Conservation (phyloP, 2,797 vertebrate species). For the Onychomys torridus region DNA sequence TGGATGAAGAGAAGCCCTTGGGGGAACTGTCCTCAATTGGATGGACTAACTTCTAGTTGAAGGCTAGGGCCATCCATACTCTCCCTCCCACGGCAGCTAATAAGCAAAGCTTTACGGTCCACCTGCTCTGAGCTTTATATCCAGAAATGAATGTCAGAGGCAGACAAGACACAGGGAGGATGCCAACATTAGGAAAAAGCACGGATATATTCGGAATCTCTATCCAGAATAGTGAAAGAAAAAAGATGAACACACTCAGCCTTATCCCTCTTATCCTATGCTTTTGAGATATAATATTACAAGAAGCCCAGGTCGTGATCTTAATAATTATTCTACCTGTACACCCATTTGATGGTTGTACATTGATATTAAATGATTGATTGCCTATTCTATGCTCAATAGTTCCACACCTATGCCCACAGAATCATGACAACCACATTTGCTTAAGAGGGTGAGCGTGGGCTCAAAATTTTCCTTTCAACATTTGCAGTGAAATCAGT, state of each 20-base stretch:
- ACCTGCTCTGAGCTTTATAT: not conserved
- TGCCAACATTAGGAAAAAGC: not conserved
- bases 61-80: not conserved
- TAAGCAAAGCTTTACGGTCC: not conserved
- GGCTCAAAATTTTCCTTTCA: not conserved
- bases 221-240: not conserved
- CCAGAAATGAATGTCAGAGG: not conserved
- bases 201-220: not conserved
- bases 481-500: slow-evolving; percentile 16
- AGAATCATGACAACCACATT: not conserved
- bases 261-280: not conserved
- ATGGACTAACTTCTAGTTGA: not conserved
- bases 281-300: not conserved
- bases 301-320: not conserved
- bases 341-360: not conserved
- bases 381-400: not conserved
- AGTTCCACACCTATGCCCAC: not conserved
- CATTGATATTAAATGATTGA: not conserved
- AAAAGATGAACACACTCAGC: not conserved
- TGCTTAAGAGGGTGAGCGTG: not conserved
- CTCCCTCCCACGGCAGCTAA: not conserved
- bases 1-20: not conserved
- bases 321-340: not conserved
- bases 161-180: not conserved
- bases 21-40: not conserved